A percentile compares a stretch with the other conserved stretches of the same genome.
phyloP scores from a whole-genome alignment of 2,888 invertebrate species.

The Myopa tessellatipennis region DNA sequence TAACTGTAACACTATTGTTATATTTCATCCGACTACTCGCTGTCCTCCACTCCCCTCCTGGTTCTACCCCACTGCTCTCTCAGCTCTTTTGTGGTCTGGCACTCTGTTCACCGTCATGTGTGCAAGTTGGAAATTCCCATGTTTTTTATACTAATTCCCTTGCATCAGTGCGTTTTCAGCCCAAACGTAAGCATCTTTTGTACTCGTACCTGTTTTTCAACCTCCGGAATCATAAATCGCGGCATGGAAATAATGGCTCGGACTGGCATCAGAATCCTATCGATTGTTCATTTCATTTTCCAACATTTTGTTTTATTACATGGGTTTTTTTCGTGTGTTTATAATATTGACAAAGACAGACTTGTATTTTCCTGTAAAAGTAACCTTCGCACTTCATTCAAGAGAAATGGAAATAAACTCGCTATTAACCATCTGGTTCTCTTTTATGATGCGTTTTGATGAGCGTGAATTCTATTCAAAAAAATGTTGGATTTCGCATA shows the following conservation, averaged over 20 bases:
- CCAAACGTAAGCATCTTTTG: not conserved
- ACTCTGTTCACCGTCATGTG: no score
- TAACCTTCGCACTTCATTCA: conserved; percentile 5
- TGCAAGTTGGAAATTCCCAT: not conserved
- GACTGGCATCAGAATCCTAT: not conserved
- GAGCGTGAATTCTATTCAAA: no score
- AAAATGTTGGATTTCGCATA: no score
- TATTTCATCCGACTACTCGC: no score
- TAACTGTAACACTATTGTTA: no score
- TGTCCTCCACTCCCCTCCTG: no score
- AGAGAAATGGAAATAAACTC: no score
- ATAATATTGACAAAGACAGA: not conserved
- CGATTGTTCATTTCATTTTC: not conserved
- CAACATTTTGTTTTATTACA: not conserved
- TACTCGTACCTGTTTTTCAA: not conserved
- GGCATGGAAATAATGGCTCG: not conserved
- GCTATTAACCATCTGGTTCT: no score
- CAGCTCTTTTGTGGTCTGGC: no score
- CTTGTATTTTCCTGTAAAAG: not conserved
- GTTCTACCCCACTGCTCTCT: no score
- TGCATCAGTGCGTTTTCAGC: not conserved
- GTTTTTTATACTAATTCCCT: not conserved
- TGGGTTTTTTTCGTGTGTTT: not conserved
- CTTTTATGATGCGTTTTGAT: no score
- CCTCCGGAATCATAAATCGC: not conserved